phyloP scores from a whole-genome alignment of 2,113 vertebrate genomes.

The Potamarius usumacintae region DNA sequence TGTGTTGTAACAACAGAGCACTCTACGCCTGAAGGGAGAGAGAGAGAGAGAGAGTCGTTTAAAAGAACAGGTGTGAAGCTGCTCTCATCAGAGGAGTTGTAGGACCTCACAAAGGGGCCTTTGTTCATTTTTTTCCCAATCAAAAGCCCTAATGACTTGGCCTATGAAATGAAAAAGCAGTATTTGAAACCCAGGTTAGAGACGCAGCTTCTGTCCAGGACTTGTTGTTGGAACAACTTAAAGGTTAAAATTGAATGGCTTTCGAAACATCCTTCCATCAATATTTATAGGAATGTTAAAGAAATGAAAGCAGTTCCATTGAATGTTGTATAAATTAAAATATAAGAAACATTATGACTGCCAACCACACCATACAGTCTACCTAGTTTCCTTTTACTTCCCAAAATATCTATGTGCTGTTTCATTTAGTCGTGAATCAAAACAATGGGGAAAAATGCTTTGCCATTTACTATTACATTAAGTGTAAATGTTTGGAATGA shows the following conservation, averaged over 20 bases:
- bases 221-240: neutral
- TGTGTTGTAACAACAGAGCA: slow-evolving; percentile 50
- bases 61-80: slow-evolving; percentile 56
- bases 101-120: slow-evolving; percentile 45
- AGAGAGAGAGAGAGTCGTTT: slow-evolving; percentile 3
- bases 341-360: neutral
- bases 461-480: neutral
- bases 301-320: neutral
- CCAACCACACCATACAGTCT: neutral
- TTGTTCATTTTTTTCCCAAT: slow-evolving; percentile 52
- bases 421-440: neutral
- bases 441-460: neutral
- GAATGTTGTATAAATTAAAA: neutral
- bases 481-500: neutral
- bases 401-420: neutral
- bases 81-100: slow-evolving; percentile 47
- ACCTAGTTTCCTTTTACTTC: neutral
- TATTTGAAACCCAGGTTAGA: slow-evolving; percentile 2
- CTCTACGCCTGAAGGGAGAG: slow-evolving; percentile 30
- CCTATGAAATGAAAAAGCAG: neutral
- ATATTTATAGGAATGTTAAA: neutral
- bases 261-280: neutral
- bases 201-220: neutral
- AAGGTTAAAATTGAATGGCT: neutral
- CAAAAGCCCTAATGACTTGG: slow-evolving; percentile 35